These are phyloP conservation scores for Hipparchia sbordonii DNA, from an alignment of 2,888 invertebrate species.

Conservation along the genomic window DNA sequence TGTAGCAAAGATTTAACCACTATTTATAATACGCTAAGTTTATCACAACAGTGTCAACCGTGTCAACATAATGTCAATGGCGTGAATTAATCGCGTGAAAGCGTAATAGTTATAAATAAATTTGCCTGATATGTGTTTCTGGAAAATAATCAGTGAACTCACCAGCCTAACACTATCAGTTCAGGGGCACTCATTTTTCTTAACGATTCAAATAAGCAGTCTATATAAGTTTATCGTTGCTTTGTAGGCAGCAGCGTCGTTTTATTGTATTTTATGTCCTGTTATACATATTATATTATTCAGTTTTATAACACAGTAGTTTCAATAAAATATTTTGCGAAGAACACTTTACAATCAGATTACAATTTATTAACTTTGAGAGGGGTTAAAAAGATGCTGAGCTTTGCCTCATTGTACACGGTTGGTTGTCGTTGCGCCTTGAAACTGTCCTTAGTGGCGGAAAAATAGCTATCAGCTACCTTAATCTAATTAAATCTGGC, in stretches of 20 bases:
- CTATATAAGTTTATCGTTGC: background rate
- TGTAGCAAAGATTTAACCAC: background rate
- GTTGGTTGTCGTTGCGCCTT: too few species aligned
- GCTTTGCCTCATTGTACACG: too few species aligned
- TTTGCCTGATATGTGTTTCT: slow-evolving; percentile 29
- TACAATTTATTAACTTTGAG: too few species aligned
- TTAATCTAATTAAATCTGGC: too few species aligned
- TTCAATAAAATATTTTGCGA: background rate
- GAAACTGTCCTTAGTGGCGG: too few species aligned
- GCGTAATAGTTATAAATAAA: slow-evolving; percentile 36
- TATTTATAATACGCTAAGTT: background rate
- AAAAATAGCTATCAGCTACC: too few species aligned
- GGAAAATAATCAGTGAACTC: slow-evolving; percentile 26
- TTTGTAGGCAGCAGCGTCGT: background rate
- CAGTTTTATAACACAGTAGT: background rate
- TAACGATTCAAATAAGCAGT: background rate
- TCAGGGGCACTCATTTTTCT: slow-evolving; percentile 17
- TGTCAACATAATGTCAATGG: slow-evolving; percentile 34
- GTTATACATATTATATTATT: background rate
- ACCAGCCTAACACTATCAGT: background rate
- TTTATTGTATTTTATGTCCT: background rate
- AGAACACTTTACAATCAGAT: too few species aligned
- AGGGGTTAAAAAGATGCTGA: too few species aligned
- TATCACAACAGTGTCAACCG: slow-evolving; percentile 19
- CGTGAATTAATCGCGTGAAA: slow-evolving; percentile 36